Percentiles rank a stretch among this genome's conserved stretches.
phyloP scores from a whole-genome alignment of 2,797 vertebrate species.

The Mallotus villosus region DNA sequence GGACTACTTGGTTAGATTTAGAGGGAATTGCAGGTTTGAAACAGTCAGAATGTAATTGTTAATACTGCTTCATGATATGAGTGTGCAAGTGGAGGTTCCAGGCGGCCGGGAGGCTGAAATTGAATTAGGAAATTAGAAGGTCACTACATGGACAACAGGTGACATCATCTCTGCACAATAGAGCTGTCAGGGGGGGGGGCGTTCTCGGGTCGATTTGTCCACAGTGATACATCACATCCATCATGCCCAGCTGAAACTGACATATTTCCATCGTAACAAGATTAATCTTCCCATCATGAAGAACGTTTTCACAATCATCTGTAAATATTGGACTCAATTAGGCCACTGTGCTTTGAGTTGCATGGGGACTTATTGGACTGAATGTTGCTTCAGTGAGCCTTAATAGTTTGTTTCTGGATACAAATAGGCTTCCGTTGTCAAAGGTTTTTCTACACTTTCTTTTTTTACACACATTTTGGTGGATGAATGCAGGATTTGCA shows the following conservation, averaged over 20 bases:
- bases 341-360: conserved; percentile 60
- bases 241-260: conserved; percentile 77
- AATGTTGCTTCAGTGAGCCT: conserved; percentile 41
- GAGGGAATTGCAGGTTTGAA: conserved; percentile 92
- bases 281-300: conserved; percentile 89
- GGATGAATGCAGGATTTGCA: not conserved
- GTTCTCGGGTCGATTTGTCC: conserved; percentile 80
- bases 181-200: conserved; percentile 68
- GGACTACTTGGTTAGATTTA: conserved; percentile 94
- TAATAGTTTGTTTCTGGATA: conserved; percentile 30
- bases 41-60: conserved; percentile 88
- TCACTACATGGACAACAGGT: conserved; percentile 85
- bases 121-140: conserved; percentile 77
- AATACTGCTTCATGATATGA: conserved; percentile 77
- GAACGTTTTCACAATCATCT: conserved; percentile 82
- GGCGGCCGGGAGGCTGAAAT: conserved; percentile 58
- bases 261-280: conserved; percentile 88
- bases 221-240: conserved; percentile 90
- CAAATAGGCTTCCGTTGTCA: conserved; percentile 30
- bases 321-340: conserved; percentile 76
- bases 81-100: conserved; percentile 37
- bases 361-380: conserved; percentile 45
- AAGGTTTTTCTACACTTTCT: not conserved
- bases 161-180: conserved; percentile 78
- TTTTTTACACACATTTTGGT: not conserved